These are phyloP conservation scores for Helicoverpa zea DNA, from an alignment of 1,140 invertebrate species.

Conservation along the genomic window DNA sequence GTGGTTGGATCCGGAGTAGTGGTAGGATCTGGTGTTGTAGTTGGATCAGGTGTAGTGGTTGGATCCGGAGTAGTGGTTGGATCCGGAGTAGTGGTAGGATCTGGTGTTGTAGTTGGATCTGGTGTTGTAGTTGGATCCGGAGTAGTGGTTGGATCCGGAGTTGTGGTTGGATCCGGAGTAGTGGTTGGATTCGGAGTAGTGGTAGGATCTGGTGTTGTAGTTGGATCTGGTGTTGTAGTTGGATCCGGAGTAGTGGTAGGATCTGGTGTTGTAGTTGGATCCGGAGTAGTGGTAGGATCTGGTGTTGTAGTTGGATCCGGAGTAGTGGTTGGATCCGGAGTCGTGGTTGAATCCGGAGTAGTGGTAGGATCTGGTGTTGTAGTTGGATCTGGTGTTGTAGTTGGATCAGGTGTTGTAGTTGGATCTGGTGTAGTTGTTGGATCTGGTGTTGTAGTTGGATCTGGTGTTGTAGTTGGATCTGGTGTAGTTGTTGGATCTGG, in stretches of 20 bases:
- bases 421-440: slow-evolving; percentile 1
- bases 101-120: background rate
- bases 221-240: background rate
- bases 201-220: slow-evolving; percentile 16
- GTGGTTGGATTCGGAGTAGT: slow-evolving; percentile 1
- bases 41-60: background rate
- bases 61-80: slow-evolving; percentile 4
- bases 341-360: slow-evolving; percentile 1
- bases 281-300: background rate
- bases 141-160: slow-evolving; percentile 9
- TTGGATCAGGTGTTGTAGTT: background rate
- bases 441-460: background rate
- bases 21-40: background rate
- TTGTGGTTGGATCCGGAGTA: background rate
- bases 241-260: background rate
- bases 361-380: slow-evolving; percentile 36
- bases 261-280: background rate
- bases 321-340: background rate
- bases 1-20: slow-evolving; percentile 12
- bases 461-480: background rate
- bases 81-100: background rate
- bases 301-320: background rate
- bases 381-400: slow-evolving; percentile 7
- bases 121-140: background rate
- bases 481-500: background rate